These are phyloP conservation scores for Julus scanicus DNA, from an alignment of 2,888 invertebrate species.

Conservation along the genomic window DNA sequence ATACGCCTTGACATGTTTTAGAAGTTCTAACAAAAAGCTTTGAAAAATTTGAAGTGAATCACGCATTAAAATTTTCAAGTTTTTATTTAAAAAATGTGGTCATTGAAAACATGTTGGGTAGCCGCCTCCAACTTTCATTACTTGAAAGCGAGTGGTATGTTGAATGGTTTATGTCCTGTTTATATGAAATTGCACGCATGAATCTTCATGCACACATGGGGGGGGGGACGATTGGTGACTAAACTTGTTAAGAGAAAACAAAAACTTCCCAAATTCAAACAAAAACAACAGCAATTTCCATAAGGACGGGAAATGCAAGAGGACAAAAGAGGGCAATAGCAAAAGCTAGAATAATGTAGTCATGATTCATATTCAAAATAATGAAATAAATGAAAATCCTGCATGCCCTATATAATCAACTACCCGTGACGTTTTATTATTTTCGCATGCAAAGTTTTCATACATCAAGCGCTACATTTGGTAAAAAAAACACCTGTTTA, in stretches of 20 bases:
- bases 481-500: too few relatives aligned
- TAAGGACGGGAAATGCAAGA: background rate
- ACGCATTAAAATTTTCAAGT: too few relatives aligned
- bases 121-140: too few relatives aligned
- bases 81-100: too few relatives aligned
- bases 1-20: too few relatives aligned
- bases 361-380: background rate
- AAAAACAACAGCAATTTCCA: background rate
- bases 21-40: too few relatives aligned
- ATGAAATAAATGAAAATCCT: slow-evolving; percentile 13
- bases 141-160: too few relatives aligned
- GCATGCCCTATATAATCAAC: slow-evolving; percentile 1
- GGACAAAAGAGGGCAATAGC: background rate
- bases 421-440: background rate
- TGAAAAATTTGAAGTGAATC: too few relatives aligned
- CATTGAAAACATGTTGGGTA: too few relatives aligned
- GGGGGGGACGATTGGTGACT: background rate
- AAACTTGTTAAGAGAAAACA: background rate
- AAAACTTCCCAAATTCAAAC: background rate
- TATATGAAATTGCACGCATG: background rate
- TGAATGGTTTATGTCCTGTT: too few relatives aligned
- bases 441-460: background rate
- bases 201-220: too few relatives aligned
- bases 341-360: background rate
- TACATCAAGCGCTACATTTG: background rate